These are phyloP conservation scores for Loxodonta africana DNA, from an alignment of 2,113 vertebrate species.

Conservation along the genomic window DNA sequence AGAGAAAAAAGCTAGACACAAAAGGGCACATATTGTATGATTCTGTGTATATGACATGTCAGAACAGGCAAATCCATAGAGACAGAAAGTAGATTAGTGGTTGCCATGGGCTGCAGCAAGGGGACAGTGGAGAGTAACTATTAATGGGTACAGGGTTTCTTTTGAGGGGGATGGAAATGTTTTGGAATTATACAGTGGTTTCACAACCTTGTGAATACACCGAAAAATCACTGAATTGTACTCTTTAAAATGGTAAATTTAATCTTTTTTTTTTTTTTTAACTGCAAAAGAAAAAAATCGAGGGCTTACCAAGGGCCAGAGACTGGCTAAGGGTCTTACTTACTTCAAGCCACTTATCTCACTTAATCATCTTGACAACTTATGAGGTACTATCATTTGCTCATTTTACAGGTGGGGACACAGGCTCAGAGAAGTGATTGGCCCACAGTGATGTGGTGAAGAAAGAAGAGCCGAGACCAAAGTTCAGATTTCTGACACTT, in stretches of 20 bases:
- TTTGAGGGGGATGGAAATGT: background rate
- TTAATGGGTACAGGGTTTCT: background rate
- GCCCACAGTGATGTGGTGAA: background rate
- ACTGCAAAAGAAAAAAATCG: background rate
- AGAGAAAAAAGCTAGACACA: background rate
- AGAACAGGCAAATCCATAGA: background rate
- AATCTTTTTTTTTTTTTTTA: background rate
- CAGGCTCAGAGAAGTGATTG: background rate
- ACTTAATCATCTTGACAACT: background rate
- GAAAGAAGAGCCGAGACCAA: background rate
- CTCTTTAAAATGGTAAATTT: background rate
- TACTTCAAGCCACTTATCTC: background rate
- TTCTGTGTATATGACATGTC: background rate
- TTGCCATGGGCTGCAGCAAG: background rate
- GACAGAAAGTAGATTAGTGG: background rate
- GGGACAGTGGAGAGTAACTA: background rate
- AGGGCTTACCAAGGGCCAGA: background rate
- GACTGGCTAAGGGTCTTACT: background rate
- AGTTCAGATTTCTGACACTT: slow-evolving; percentile 3
- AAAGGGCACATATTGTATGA: background rate
- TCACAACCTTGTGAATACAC: background rate
- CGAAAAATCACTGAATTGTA: background rate
- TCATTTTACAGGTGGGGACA: background rate
- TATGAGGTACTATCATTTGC: background rate
- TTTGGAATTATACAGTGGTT: background rate